Conservation (phyloP, 2,888 invertebrate genomes). For the Limulus polyphemus region DNA sequence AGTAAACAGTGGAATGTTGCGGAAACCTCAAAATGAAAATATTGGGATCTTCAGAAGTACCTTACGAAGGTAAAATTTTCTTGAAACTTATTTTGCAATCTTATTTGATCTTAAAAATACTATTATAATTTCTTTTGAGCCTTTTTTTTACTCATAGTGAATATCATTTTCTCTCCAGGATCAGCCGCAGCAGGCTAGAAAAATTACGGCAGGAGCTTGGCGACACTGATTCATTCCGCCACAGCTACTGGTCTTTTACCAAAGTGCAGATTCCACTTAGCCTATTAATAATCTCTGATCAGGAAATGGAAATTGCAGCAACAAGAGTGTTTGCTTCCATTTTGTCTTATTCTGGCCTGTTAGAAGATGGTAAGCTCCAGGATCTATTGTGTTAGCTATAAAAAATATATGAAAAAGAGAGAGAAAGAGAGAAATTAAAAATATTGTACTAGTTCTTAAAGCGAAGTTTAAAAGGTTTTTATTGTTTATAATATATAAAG, state of each 20-base stretch:
- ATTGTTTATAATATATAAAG: too few species aligned
- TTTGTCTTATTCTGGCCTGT: conserved; percentile 71
- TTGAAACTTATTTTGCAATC: too few species aligned
- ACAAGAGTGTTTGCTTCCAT: conserved; percentile 78
- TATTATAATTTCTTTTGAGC: too few species aligned
- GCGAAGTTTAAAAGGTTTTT: too few species aligned
- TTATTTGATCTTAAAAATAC: too few species aligned
- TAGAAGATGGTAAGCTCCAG: conserved; percentile 13
- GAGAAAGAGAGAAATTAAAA: too few species aligned
- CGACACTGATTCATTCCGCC: conserved; percentile 45
- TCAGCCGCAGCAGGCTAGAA: conserved; percentile 72
- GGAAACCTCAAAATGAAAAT: conserved; percentile 63
- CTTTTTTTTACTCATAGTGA: too few species aligned
- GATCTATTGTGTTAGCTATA: too few species aligned
- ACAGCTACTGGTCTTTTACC: conserved; percentile 65
- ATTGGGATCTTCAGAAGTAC: conserved; percentile 82
- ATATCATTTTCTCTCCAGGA: conserved; percentile 29
- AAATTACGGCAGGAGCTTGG: conserved; percentile 38
- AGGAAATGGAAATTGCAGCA: conserved; percentile 66
- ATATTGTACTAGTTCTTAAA: too few species aligned
- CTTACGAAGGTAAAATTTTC: conserved; percentile 48
- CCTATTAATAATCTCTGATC: conserved; percentile 67
- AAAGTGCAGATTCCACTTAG: conserved; percentile 66
- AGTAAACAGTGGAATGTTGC: conserved; percentile 65
- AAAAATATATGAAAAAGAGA: too few species aligned